A percentile compares a stretch with the other conserved stretches of the same genome.
These are phyloP conservation scores for Radopholus similis DNA, from an alignment of 1,140 invertebrate species.

Conservation along the genomic window DNA sequence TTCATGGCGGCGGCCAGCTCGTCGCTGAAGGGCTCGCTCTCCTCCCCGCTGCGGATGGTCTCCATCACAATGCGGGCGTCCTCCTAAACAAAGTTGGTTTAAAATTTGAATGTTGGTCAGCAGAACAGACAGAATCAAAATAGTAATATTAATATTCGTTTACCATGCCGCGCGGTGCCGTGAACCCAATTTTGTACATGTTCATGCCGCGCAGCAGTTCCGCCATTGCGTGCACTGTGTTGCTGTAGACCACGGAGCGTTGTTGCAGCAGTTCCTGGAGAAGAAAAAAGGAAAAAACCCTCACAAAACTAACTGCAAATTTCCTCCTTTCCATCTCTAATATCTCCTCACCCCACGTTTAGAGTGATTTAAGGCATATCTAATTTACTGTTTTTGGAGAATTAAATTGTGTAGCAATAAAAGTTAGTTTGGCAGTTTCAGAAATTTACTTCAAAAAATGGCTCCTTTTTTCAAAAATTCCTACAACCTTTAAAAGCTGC, in stretches of 20 bases:
- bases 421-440: no score
- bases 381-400: no score
- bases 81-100: no score
- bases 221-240: constrained; percentile 51
- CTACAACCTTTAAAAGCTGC: no score
- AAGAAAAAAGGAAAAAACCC: background rate
- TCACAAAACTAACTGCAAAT: no score
- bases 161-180: constrained; percentile 32
- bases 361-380: no score
- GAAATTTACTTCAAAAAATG: no score
- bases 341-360: no score
- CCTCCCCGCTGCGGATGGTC: constrained; percentile 35
- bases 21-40: constrained; percentile 40
- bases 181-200: constrained; percentile 43
- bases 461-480: no score
- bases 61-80: constrained; percentile 49
- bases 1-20: constrained; percentile 49
- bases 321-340: no score
- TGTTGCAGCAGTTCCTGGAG: constrained; percentile 42
- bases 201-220: constrained; percentile 44
- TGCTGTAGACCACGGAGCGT: constrained; percentile 42
- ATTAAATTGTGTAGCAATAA: no score
- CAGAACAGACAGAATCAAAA: background rate
- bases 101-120: background rate
- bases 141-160: no score